Base-by-base conservation (phyloP, 2,113 vertebrate species). In the Pithys albifrons region DNA sequence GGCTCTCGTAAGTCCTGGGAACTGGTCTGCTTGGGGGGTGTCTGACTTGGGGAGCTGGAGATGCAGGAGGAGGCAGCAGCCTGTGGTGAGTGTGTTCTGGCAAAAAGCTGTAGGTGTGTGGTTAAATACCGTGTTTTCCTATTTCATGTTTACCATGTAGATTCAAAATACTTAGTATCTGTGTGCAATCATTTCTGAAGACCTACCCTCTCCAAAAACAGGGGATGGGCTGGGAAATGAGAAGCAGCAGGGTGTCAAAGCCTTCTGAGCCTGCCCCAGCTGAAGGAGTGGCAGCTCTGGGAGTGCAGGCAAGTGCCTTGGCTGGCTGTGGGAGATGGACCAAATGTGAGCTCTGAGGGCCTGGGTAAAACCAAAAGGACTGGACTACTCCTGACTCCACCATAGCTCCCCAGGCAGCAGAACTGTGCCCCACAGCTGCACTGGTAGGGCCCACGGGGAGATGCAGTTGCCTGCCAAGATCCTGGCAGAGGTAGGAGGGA, bases 401-500 rank as follows among this genome's bases (percentile, higher is more conserved):
- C 29, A 2, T 6, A n/a, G 10, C 39, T 41, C n/a, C 37, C 49
- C 31, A 59, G 67, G 43, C 3, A 1, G 70, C 29, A 72, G 71
- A 57, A 9, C 58, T 58, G 54, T 81, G 57, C 48, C 73, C 73
- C 33, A 41, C 0, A 4, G 67, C 75, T 58, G 41, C n/a, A 27
- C 28, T 54, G 46, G 20, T 54, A 65, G 45, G n/a, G 58, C 54
- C n/a, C 33, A 15, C 10, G 46, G 41, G 35, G 72, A 89, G 67
- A 17, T 39, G 55, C 18, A 19, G 59, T 79, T 72, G 43, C 64
- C 55, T 95, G 67, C 54, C 88, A 85, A 75, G 45, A 90, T 95
- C 46, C 85, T 81, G 91, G 29, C 69, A 67, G 77, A 64, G 79
- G 86, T 88, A 28, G 91, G 92, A 93, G 79, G 88, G 46, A 93